Evolutionary conservation across 2,113 vertebrate species (phyloP).

Genomic region (Gulo gulo): DNA sequence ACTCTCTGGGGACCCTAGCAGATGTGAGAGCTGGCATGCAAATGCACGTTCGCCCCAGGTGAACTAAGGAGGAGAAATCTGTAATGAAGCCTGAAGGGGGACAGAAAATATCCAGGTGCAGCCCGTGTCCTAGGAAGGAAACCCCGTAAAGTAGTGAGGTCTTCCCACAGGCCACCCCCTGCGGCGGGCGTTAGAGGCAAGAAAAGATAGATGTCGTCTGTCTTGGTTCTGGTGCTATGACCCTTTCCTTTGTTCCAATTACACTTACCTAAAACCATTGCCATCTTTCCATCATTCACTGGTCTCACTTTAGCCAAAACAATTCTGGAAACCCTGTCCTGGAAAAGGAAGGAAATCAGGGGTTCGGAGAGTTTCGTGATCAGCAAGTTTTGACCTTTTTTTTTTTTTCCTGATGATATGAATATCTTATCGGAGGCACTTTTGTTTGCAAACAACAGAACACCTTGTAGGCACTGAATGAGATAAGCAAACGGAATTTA

Average conservation of each 20-base stretch:
- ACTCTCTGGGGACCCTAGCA: background rate
- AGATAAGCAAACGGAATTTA: background rate
- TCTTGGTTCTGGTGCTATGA: accelerated
- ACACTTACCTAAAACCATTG: background rate
- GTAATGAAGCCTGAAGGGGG: background rate
- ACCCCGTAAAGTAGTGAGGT: accelerated
- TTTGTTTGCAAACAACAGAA: background rate
- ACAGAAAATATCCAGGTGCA: accelerated
- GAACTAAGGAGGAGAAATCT: background rate
- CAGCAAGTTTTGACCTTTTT: background rate
- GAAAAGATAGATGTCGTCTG: background rate
- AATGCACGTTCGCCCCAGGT: accelerated
- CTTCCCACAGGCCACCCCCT: background rate
- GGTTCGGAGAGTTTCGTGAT: background rate
- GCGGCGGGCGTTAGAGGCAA: accelerated
- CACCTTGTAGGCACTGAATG: background rate
- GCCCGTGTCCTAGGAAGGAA: no score
- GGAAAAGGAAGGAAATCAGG: background rate
- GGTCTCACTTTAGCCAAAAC: background rate
- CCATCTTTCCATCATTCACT: background rate
- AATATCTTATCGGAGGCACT: background rate
- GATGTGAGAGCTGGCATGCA: accelerated
- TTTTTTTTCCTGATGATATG: background rate
- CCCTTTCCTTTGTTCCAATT: accelerated
- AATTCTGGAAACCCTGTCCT: background rate